Evolutionary conservation across 2,888 invertebrate species (phyloP).

Genomic region (Spodoptera littoralis): DNA sequence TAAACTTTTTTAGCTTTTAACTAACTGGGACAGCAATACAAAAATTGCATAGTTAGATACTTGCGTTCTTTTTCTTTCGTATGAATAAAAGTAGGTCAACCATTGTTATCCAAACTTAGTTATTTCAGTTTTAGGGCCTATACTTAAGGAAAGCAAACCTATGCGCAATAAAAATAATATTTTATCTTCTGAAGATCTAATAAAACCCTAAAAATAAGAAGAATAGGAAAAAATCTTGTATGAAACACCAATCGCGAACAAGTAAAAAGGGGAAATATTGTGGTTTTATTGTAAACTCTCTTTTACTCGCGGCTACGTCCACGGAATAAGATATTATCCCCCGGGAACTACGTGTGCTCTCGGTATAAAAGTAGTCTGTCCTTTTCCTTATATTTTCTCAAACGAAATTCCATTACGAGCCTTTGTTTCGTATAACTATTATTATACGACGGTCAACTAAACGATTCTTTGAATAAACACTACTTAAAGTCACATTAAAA

Average conservation of each 20-base stretch:
- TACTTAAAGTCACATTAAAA: too few relatives aligned
- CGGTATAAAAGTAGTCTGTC: constrained; percentile 14
- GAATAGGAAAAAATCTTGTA: constrained; percentile 1
- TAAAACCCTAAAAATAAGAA: constrained; percentile 5
- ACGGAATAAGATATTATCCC: constrained; percentile 43
- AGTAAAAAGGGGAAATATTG: constrained; percentile 28
- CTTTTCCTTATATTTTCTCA: constrained; percentile 40
- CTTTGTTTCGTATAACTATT: constrained; percentile 30
- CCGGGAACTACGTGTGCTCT: constrained; percentile 31
- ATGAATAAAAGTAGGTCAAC: constrained; percentile 54
- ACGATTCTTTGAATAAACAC: neutral
- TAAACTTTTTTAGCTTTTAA: constrained; percentile 36
- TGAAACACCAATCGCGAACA: constrained; percentile 17
- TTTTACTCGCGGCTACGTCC: constrained; percentile 26
- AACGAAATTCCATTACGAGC: constrained; percentile 34
- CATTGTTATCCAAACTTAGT: constrained; percentile 54
- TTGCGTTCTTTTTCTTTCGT: constrained; percentile 34
- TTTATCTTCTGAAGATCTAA: neutral
- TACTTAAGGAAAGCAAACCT: constrained; percentile 19
- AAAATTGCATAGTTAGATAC: constrained; percentile 24
- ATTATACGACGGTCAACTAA: constrained; percentile 25
- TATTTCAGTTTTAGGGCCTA: constrained; percentile 37
- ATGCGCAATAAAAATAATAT: constrained; percentile 1
- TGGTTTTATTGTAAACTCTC: constrained; percentile 36
- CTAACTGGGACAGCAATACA: constrained; percentile 25